A percentile compares a stretch with the other conserved stretches of the same genome.
These are phyloP conservation scores for Phocoena sinus DNA, from an alignment of 2,113 vertebrate genomes.

Conservation along the genomic window DNA sequence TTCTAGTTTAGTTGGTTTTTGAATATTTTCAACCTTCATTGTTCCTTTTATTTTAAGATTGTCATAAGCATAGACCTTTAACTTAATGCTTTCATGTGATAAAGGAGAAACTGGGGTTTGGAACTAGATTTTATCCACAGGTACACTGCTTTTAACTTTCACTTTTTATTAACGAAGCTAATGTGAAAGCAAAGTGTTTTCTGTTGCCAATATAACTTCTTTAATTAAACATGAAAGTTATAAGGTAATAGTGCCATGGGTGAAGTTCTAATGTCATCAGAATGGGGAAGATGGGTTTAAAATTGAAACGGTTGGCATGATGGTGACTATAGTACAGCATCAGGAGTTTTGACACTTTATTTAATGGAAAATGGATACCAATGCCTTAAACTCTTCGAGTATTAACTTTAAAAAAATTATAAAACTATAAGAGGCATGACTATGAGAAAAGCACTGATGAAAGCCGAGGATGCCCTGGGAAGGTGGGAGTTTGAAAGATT, in stretches of 20 bases:
- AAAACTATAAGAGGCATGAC: constrained; percentile 55
- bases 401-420: constrained; percentile 45
- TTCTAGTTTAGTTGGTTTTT: not conserved
- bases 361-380: constrained; percentile 71
- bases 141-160: constrained; percentile 74
- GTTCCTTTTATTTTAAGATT: constrained; percentile 7
- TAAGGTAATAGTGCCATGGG: constrained; percentile 79
- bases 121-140: constrained; percentile 71
- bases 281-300: constrained; percentile 76
- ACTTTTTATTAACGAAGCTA: constrained; percentile 82
- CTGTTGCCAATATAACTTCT: constrained; percentile 82
- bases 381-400: constrained; percentile 60
- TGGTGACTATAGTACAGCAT: constrained; percentile 50
- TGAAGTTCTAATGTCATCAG: constrained; percentile 79
- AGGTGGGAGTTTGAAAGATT: constrained; percentile 47
- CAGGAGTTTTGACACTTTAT: constrained; percentile 70
- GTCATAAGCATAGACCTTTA: not conserved
- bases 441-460: constrained; percentile 54
- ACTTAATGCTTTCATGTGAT: not conserved
- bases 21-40: not conserved
- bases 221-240: constrained; percentile 86
- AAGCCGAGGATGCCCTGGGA: constrained; percentile 17
- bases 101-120: not conserved
- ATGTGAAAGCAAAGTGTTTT: constrained; percentile 80
- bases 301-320: constrained; percentile 78